Percentiles rank a stretch among this genome's conserved stretches.
These are phyloP conservation scores for Thecophora atra DNA, from an alignment of 2,888 invertebrate genomes.

Conservation along the genomic window DNA sequence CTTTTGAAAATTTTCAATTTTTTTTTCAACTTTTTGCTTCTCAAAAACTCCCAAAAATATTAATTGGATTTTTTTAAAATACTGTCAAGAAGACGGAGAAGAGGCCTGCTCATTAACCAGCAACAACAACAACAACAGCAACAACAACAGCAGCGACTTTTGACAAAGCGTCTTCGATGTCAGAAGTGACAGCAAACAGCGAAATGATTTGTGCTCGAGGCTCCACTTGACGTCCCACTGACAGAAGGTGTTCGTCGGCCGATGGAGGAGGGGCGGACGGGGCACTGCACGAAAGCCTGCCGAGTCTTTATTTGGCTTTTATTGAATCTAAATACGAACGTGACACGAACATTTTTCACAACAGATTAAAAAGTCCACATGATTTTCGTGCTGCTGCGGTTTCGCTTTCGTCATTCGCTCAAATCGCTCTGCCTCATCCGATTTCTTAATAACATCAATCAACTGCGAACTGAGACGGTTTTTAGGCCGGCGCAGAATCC, in stretches of 20 bases:
- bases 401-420: neutral
- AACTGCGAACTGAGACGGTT: no score
- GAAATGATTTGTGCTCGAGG: constrained; percentile 47
- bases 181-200: constrained; percentile 46
- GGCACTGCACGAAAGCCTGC: neutral
- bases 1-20: neutral
- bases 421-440: neutral
- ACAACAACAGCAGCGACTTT: neutral
- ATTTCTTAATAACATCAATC: no score
- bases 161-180: constrained; percentile 47
- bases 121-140: constrained; percentile 30
- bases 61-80: constrained; percentile 16
- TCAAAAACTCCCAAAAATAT: constrained; percentile 16
- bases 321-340: constrained; percentile 44
- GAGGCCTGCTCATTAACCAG: neutral
- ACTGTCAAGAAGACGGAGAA: neutral
- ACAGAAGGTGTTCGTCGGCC: constrained; percentile 37
- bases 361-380: neutral
- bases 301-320: constrained; percentile 50
- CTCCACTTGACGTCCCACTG: constrained; percentile 38
- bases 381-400: neutral
- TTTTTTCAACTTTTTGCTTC: neutral
- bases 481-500: no score
- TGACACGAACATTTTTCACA: neutral
- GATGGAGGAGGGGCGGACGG: neutral